Evolutionary conservation across 2,113 vertebrate species (phyloP), one percentile per base, ranked within the genome.

Genomic region (Neodon shergylaensis): DNA sequence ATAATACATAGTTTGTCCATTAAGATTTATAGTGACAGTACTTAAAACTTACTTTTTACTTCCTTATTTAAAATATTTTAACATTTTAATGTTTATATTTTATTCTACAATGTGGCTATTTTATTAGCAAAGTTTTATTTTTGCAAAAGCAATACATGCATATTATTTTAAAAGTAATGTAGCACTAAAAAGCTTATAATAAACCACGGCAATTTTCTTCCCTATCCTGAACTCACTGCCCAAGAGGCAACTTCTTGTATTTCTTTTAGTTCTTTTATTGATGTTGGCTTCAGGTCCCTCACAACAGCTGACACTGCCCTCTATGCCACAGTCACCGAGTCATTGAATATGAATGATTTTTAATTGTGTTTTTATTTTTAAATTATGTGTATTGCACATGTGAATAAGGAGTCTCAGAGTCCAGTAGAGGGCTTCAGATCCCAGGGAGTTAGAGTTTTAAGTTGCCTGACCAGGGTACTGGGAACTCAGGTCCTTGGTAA

Each of bases 41-140:
- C 72, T 91, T 95, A 92, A 90, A 85, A 93, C 89, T 97, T 95
- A 92, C 81, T 94, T 94, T 97, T 96, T 96, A 94, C 26, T 96
- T 93, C 36, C 36, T 84, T 90, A 92, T 92, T 95, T 93, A 96
- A 5, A 93, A 85, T 94, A 68, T 33, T n/a, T 85, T 94, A 94
- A 81, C 19, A 39, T 92, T 94, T 97, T 97, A 82, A 94, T 95
- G 92, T 92, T 97, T 97, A 68, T 77, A 78, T 96, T 95, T 97
- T 97, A 97, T 95, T 97, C 72, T 88, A 49, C 83, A 93, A 82
- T 94, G 92, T 79, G 94, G 33, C 73, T 79, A 49, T 94, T 97
- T 97, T 96, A 85, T 94, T 97, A 88, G 89, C 92, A 92, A 88
- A 92, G 63, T 95, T 95, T 94, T 92, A 97, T 88, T 94, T 97